Evolutionary conservation across 2,113 vertebrate species (phyloP), one percentile per base, ranked within the genome.

Genomic region (Calyptommatus sinebrachiatus): DNA sequence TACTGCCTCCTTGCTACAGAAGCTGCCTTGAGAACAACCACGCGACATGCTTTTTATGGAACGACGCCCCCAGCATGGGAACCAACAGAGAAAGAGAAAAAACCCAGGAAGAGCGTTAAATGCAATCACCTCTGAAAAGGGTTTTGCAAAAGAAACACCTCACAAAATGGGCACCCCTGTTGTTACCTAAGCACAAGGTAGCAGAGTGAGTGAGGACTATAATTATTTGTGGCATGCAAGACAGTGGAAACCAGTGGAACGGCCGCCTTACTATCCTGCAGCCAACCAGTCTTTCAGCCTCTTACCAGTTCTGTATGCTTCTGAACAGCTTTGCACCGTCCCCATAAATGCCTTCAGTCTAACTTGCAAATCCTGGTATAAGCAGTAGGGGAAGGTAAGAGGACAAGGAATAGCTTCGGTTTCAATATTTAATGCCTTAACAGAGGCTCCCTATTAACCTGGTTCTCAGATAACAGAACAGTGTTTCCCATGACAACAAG

Each of bases 341-440:
- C 12, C 66, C 66, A 63, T 48, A 0, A 10, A 21, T 48, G 1
- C 41, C 10, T 21, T 9, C 4, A 1, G 22, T 48, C 31, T 14
- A 26, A 73, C 35, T 2, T 31, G 31, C 26, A 7, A 74, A 24
- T 63, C 48, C 76, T 5, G 73, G 24, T 70, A 71, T 12, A 3
- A 16, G 7, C 35, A 5, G 14, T 57, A 16, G 16, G 35, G 53
- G 53, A 14, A 12, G 14, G 53, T 50, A 9, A 62, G 26, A 72
- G 80, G 50, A 18, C 0, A 0, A 0, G 0, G 35, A 48, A 61
- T 65, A 0, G 81, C 76, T 12, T 60, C 24, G 2, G 48, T 24
- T 45, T 90, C 80, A 88, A 90, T 88, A 84, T 86, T 88, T 90
- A 77, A 90, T 88, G 89, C 75, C 5, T 57, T 62, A 21, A 14